These are phyloP conservation scores for Oreohelix idahoensis DNA, from an alignment of 1,140 invertebrate species.

Conservation along the genomic window DNA sequence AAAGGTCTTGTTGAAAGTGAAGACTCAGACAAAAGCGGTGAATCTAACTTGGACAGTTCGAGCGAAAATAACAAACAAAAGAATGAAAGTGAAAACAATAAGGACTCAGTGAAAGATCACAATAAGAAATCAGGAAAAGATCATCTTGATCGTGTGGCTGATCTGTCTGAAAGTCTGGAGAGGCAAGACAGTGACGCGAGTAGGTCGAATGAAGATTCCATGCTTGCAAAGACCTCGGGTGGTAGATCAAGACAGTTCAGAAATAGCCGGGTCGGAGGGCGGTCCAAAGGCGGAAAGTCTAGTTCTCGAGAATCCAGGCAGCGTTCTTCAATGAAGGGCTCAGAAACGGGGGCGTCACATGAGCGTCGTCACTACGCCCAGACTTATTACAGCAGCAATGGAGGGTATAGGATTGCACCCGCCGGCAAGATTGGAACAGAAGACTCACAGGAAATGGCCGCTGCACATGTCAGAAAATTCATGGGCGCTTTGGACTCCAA, in stretches of 20 bases:
- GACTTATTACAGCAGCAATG: neutral
- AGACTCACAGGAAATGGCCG: constrained; percentile 14
- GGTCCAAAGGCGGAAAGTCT: neutral
- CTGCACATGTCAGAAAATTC: neutral
- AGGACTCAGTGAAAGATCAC: neutral
- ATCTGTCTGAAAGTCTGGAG: neutral
- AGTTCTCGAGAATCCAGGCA: neutral
- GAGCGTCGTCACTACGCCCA: neutral
- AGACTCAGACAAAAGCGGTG: neutral
- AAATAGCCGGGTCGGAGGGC: neutral
- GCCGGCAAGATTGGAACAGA: neutral
- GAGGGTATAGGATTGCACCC: neutral
- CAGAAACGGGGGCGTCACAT: neutral
- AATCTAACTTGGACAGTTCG: neutral
- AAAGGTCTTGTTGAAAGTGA: neutral
- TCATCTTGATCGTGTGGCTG: neutral
- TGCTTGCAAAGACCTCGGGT: neutral
- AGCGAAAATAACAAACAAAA: neutral
- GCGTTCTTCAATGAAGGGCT: neutral
- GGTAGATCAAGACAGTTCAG: neutral
- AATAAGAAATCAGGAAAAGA: neutral
- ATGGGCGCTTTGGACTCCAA: constrained; percentile 1
- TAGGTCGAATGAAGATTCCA: neutral
- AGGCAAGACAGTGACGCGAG: neutral
- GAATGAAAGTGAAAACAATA: neutral